These are phyloP conservation scores for Charaxes varanes DNA, from an alignment of 1,140 invertebrate species.

Conservation along the genomic window DNA sequence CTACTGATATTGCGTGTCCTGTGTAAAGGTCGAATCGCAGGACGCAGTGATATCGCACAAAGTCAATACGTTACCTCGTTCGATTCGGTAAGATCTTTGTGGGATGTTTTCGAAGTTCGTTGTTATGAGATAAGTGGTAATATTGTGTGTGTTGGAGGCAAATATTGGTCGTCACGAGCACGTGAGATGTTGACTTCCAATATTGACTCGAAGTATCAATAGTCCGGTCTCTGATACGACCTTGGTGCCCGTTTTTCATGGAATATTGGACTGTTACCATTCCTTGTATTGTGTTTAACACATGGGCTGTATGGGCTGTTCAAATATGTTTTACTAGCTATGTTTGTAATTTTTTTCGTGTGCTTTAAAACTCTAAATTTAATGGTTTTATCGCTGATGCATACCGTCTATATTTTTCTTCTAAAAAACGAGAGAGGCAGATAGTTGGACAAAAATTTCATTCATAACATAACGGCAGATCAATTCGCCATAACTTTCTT, in stretches of 20 bases:
- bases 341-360: no score
- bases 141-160: slow-evolving; percentile 64
- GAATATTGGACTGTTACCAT: slow-evolving; percentile 16
- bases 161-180: slow-evolving; percentile 62
- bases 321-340: no score
- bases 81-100: slow-evolving; percentile 41
- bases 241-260: slow-evolving; percentile 22
- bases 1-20: no score
- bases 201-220: slow-evolving; percentile 66
- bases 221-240: slow-evolving; percentile 30
- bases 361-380: no score
- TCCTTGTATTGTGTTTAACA: slow-evolving; percentile 1
- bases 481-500: no score
- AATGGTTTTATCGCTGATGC: no score
- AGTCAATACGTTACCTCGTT: slow-evolving; percentile 43
- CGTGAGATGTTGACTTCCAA: slow-evolving; percentile 65
- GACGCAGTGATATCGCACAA: slow-evolving; percentile 33
- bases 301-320: background rate
- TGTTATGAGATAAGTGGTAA: slow-evolving; percentile 68
- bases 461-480: no score
- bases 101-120: slow-evolving; percentile 49
- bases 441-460: no score
- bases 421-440: no score
- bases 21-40: slow-evolving; percentile 33
- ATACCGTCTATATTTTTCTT: no score